These are phyloP conservation scores for Hemicrepidius hirtus DNA, from an alignment of 2,888 invertebrate genomes.

Conservation along the genomic window DNA sequence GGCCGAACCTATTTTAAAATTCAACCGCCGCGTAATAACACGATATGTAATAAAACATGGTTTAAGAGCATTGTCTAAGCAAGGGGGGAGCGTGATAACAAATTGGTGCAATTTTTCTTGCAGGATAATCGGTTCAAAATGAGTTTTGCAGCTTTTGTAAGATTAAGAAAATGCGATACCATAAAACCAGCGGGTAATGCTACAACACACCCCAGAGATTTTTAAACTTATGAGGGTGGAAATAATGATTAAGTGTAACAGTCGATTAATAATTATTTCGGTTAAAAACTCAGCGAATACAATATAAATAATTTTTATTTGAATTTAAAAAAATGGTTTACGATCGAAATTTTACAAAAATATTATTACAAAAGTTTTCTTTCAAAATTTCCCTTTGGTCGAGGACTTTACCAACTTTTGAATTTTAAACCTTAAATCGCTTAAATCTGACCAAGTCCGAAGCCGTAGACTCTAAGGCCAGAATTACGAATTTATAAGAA, in stretches of 20 bases:
- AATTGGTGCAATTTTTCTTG: slow-evolving; percentile 27
- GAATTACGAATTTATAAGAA: no score
- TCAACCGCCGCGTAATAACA: slow-evolving; percentile 12
- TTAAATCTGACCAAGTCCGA: no score
- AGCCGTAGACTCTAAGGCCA: no score
- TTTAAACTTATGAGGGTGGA: not conserved
- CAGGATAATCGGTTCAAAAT: slow-evolving; percentile 22
- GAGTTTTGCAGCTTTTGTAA: slow-evolving; percentile 25
- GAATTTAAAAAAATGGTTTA: no score
- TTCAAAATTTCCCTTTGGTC: no score
- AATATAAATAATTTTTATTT: no score
- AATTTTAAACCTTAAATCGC: no score
- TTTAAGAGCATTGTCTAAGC: slow-evolving; percentile 7
- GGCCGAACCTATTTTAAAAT: not conserved
- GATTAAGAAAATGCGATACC: slow-evolving; percentile 27
- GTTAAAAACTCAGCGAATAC: no score
- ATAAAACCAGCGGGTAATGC: slow-evolving; percentile 4
- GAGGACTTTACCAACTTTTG: no score
- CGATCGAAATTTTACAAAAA: no score
- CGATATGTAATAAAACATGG: slow-evolving; percentile 18
- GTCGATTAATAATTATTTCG: no score
- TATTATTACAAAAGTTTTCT: no score
- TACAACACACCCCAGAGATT: not conserved
- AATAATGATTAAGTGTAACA: not conserved
- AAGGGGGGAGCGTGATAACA: slow-evolving; percentile 6